These are phyloP conservation scores for Drosophila bocqueti DNA, from an alignment of 1,140 invertebrate species.

Conservation along the genomic window DNA sequence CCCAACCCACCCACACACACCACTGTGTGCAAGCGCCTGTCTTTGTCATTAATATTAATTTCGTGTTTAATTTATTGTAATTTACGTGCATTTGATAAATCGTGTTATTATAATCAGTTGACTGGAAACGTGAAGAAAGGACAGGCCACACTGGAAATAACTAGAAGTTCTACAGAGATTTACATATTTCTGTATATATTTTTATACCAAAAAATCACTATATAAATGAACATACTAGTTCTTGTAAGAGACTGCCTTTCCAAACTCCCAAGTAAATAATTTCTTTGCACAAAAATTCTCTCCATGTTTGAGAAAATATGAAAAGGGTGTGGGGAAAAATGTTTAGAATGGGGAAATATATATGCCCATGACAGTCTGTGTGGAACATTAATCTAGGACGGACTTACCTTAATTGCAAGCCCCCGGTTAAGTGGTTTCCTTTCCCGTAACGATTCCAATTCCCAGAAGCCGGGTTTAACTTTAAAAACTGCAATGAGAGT, in stretches of 20 bases:
- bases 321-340: background rate
- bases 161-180: fast-evolving
- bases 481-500: slow-evolving; percentile 41
- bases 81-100: slow-evolving; percentile 83
- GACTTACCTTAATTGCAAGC: slow-evolving; percentile 25
- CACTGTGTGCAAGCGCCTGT: slow-evolving; percentile 39
- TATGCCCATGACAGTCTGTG: slow-evolving; percentile 39
- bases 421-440: background rate
- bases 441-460: slow-evolving; percentile 7
- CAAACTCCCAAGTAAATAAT: background rate
- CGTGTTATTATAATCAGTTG: slow-evolving; percentile 78
- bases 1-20: background rate
- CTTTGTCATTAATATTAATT: slow-evolving; percentile 81
- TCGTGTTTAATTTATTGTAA: slow-evolving; percentile 82
- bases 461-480: slow-evolving; percentile 6
- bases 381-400: slow-evolving; percentile 7
- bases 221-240: background rate
- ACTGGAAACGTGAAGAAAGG: slow-evolving; percentile 46
- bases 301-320: background rate
- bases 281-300: background rate
- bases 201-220: background rate
- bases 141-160: slow-evolving; percentile 11
- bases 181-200: background rate
- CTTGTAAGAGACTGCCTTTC: background rate
- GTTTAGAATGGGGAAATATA: background rate